These are phyloP conservation scores for Calliphora vicina DNA, from an alignment of 1,140 invertebrate species.

Conservation along the genomic window DNA sequence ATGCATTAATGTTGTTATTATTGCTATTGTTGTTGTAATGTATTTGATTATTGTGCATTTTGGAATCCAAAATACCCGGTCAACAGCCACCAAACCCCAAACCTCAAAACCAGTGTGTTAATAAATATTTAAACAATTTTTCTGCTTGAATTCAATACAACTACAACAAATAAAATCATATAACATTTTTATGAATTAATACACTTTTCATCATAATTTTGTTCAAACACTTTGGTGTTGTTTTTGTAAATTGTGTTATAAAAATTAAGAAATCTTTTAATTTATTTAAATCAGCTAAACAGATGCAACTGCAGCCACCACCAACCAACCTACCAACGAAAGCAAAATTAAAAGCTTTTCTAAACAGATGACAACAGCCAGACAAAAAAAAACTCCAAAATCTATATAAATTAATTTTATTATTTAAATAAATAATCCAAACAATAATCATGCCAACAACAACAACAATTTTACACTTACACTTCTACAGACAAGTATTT, in stretches of 20 bases:
- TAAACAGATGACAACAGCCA: background rate
- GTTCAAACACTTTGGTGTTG: no score
- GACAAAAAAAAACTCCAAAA: background rate
- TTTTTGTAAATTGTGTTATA: background rate
- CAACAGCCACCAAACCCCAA: background rate
- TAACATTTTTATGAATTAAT: background rate
- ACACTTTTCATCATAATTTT: no score
- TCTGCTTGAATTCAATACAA: background rate
- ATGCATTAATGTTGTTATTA: conserved; percentile 27
- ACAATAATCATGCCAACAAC: background rate
- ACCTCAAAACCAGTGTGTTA: background rate
- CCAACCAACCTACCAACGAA: background rate
- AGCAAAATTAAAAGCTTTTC: conserved; percentile 4
- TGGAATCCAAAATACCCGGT: background rate
- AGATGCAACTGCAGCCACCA: background rate
- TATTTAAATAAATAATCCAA: background rate
- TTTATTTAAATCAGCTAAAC: background rate
- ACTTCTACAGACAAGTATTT: no score
- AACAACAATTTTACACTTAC: background rate
- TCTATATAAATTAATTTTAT: background rate
- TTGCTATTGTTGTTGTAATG: background rate
- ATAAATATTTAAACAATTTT: background rate
- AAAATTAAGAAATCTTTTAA: conserved; percentile 14
- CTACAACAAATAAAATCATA: background rate
- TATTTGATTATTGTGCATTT: background rate